Percentiles rank a stretch among this genome's conserved stretches.
Evolutionary conservation across 53 echinoderm and acorn worm species (phyloP).

Genomic region (Stichopus horrens): DNA sequence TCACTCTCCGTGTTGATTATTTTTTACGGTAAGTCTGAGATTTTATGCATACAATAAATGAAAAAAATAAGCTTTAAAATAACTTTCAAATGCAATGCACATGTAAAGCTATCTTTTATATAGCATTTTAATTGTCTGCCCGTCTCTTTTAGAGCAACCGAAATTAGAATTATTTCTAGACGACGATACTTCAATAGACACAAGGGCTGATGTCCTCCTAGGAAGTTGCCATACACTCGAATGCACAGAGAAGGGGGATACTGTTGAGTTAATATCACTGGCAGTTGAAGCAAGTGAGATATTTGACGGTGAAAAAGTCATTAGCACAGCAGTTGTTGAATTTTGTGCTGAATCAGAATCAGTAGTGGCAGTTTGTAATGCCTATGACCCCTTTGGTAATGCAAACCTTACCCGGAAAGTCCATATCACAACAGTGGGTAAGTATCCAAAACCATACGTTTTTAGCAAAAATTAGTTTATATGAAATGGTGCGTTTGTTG

Average conservation of each 20-base stretch:
- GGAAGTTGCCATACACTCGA: background rate
- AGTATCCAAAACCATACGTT: background rate
- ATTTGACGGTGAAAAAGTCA: background rate
- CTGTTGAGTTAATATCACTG: background rate
- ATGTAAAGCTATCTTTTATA: too few relatives aligned
- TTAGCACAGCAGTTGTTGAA: background rate
- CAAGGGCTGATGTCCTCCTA: background rate
- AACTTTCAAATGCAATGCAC: too few relatives aligned
- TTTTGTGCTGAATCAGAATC: background rate
- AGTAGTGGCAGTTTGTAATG: background rate
- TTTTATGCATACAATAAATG: too few relatives aligned
- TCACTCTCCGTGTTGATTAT: too few relatives aligned
- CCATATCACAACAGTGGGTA: background rate
- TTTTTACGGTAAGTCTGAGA: too few relatives aligned
- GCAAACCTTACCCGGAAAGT: background rate
- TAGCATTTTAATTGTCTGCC: too few relatives aligned
- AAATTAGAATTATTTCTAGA: too few relatives aligned
- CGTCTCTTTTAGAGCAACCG: too few relatives aligned
- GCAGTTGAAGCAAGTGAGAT: background rate
- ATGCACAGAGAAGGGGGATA: background rate
- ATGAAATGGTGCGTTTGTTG: background rate
- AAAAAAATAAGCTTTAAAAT: too few relatives aligned
- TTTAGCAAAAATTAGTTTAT: background rate
- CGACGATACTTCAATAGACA: too few relatives aligned
- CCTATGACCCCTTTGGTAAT: background rate